Conservation (phyloP, 2,797 vertebrate species). For the Botia almorhae region DNA sequence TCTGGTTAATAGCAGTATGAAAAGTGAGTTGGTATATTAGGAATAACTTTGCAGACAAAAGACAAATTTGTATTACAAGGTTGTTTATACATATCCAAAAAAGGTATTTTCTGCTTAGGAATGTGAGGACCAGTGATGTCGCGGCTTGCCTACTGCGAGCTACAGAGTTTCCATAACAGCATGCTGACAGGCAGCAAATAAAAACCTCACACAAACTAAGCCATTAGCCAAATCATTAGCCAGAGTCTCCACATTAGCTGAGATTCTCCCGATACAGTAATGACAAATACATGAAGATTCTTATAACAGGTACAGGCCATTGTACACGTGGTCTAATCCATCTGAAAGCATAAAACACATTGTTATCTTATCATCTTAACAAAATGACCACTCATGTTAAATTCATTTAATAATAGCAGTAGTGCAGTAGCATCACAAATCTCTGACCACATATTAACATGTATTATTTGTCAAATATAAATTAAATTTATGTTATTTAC, state of each 20-base stretch:
- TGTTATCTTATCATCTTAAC: not conserved
- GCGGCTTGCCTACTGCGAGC: not conserved
- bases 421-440: not conserved
- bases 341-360: not conserved
- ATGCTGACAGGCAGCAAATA: not conserved
- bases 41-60: too few species aligned
- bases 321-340: not conserved
- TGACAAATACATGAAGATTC: slow-evolving; percentile 12
- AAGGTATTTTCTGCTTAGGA: not conserved
- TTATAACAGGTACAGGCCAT: slow-evolving; percentile 5
- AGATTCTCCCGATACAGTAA: not conserved
- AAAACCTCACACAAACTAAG: not conserved
- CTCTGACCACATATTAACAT: not conserved
- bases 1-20: too few species aligned
- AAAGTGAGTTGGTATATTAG: too few species aligned
- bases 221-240: not conserved
- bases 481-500: too few species aligned
- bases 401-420: not conserved
- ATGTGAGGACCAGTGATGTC: not conserved
- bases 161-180: not conserved
- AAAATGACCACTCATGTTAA: not conserved
- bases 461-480: not conserved
- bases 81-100: too few species aligned
- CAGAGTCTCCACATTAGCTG: not conserved
- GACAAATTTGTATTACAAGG: too few species aligned